Conservation (phyloP, 2,113 vertebrate genomes). For the Geococcyx californianus region DNA sequence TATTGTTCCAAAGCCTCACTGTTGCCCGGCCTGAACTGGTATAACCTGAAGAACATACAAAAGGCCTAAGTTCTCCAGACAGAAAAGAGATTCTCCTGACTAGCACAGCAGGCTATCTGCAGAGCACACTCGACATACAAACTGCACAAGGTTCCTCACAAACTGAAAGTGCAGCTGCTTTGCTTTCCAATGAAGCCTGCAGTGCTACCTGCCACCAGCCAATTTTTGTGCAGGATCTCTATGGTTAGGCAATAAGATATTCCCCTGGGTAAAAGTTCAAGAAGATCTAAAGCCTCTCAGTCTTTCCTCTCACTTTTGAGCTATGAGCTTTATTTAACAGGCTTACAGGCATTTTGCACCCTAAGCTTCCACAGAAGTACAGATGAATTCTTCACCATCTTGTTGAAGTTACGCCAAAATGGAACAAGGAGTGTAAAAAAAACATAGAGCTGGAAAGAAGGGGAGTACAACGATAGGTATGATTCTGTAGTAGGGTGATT, state of each 20-base stretch:
- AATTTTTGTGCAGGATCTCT: neutral
- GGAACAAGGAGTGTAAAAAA: neutral
- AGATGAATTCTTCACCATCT: neutral
- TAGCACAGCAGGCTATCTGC: fast-evolving
- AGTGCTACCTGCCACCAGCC: neutral
- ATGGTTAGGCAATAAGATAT: neutral
- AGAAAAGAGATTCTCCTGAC: neutral
- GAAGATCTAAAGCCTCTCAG: neutral
- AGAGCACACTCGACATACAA: fast-evolving
- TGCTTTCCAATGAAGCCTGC: neutral
- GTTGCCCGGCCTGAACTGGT: neutral
- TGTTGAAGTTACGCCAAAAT: neutral
- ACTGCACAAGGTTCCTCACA: neutral
- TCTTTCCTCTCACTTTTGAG: neutral
- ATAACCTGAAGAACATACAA: neutral
- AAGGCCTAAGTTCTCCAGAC: neutral
- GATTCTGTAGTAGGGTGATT: neutral
- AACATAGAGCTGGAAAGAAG: neutral
- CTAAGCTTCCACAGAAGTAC: neutral
- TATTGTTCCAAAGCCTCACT: neutral
- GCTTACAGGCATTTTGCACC: neutral
- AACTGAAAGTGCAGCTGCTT: neutral
- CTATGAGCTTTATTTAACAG: neutral
- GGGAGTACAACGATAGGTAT: neutral
- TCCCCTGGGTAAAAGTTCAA: neutral